These are phyloP conservation scores for Gymnoscopelus microlampas DNA, from an alignment of 2,797 vertebrate species.

Conservation along the genomic window DNA sequence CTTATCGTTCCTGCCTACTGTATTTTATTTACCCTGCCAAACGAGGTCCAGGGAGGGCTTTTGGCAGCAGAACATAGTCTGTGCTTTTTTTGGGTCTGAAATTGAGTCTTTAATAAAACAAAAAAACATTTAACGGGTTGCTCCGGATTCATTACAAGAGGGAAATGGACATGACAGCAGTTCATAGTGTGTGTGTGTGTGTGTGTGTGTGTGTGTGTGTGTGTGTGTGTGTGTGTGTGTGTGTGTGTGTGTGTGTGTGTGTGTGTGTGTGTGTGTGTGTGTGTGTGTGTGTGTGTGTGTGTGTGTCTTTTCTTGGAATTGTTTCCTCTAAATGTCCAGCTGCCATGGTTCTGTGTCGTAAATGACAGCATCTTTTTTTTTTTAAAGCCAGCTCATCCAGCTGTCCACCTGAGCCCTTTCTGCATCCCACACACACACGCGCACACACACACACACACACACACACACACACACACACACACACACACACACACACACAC, in stretches of 20 bases:
- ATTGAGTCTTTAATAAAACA: no score
- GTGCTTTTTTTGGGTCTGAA: no score
- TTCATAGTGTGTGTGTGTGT: no score
- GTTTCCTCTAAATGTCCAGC: background rate
- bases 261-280: slow-evolving; percentile 15
- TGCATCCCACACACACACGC: background rate
- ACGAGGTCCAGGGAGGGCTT: no score
- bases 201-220: background rate
- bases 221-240: background rate
- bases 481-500: background rate
- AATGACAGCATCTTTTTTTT: background rate
- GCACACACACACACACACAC: background rate
- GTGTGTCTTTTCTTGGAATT: background rate
- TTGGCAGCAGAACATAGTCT: no score
- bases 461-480: background rate
- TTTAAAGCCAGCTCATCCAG: background rate
- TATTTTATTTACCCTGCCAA: background rate
- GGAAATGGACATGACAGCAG: no score
- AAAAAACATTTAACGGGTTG: no score
- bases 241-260: background rate
- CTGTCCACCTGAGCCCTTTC: background rate
- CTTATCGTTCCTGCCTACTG: background rate
- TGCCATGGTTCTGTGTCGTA: background rate
- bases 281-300: slow-evolving; percentile 10
- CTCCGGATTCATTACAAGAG: no score